phyloP scores from a whole-genome alignment of 2,888 invertebrate genomes.

The Pycnomerus fuliginosus region DNA sequence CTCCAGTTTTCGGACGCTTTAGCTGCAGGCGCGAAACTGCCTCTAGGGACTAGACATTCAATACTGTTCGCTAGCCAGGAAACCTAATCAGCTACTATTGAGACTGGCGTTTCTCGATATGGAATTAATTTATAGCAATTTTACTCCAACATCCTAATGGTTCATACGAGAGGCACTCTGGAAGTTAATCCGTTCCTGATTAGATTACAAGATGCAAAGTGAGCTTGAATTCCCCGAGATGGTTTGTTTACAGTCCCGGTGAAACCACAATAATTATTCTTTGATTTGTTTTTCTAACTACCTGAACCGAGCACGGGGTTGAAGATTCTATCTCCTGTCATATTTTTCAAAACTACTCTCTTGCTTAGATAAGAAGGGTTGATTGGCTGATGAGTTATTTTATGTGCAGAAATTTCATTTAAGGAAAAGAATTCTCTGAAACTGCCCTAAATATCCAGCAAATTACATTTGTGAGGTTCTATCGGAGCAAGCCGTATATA shows the following conservation, averaged over 20 bases:
- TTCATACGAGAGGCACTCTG: too few species aligned
- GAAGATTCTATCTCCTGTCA: constrained; percentile 21
- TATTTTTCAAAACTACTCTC: constrained; percentile 7
- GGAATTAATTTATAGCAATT: constrained; percentile 28
- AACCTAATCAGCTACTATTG: constrained; percentile 47
- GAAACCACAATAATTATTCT: constrained; percentile 8
- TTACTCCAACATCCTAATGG: constrained; percentile 2
- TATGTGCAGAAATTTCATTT: constrained; percentile 19
- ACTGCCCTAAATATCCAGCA: constrained; percentile 21
- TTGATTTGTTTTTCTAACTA: constrained; percentile 15
- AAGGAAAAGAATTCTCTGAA: constrained; percentile 5
- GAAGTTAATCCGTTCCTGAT: too few species aligned
- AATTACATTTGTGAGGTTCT: constrained; percentile 28
- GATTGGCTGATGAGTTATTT: constrained; percentile 12
- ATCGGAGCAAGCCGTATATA: constrained; percentile 25
- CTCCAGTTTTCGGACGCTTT: constrained; percentile 27
- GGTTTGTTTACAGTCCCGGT: constrained; percentile 5
- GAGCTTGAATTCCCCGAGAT: background rate
- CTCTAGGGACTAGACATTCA: constrained; percentile 47
- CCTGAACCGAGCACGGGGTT: constrained; percentile 18
- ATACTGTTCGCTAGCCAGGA: constrained; percentile 43
- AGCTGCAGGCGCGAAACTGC: constrained; percentile 41
- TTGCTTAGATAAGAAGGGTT: constrained; percentile 4
- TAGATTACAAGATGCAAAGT: too few species aligned
- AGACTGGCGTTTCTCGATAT: constrained; percentile 33